Base-by-base conservation (phyloP, 2,888 invertebrate species). In the Dryomyza anilis region DNA sequence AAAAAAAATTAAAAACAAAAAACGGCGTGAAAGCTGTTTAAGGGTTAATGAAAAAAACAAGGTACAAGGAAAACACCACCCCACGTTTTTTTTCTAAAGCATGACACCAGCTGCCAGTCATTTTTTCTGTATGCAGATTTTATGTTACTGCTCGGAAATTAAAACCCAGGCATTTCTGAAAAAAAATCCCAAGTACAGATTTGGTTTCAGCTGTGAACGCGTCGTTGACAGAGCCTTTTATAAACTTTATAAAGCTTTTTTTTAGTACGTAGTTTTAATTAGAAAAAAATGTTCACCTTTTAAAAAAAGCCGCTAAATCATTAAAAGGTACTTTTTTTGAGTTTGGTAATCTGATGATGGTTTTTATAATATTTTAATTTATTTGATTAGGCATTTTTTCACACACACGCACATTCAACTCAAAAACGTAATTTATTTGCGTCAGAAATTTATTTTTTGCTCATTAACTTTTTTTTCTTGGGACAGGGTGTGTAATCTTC, bases 321-420 rank as follows among this genome's bases (percentile, higher is more conserved):
- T 39, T 39, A 16, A 39, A 39, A 39, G 39, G 39, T 14, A 16
- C 30, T 27, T 63, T 53, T 39, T 36, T 57, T 52, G 29, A n/a
- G 19, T 25, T 16, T 27, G 10, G 58, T 68, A 69, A 71, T 69
- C 69, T 69, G 67, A 64, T 69, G 68, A 65, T 68, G 71, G 69
- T 69, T 70, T 71, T 63, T 65, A 33, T 64, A 70, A 69, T 64
- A 69, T 65, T 69, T 71, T 70, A 71, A 71, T 71, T 69, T 69
- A 68, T 68, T 66, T 70, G 69, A 70, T 71, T 66, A 69, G 50
- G 65, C 65, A 70, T 69, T 71, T 10, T 3, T 48, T 12, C 16
- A 12, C 21, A 6, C 16, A 19, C 21, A 2, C 21, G 14, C 12
- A 4, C 8, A 14, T 39, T 39, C 39, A n/a, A 3, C 39, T 33